Conservation (phyloP, 2,113 vertebrate genomes). For the Aphelocoma coerulescens region DNA sequence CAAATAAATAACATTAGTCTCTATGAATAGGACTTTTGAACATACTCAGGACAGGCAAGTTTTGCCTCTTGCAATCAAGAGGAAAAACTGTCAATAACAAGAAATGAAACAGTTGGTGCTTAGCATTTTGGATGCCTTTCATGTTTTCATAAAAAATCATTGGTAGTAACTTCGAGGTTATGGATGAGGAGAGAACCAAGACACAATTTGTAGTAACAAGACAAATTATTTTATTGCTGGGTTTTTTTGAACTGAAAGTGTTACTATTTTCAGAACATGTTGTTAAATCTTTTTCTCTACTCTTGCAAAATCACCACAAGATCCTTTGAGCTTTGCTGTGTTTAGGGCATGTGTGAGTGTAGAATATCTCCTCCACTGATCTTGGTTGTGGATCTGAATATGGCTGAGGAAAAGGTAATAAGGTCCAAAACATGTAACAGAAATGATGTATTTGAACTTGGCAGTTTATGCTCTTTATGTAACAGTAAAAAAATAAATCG, state of each 20-base stretch:
- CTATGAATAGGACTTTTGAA: not conserved
- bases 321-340: not conserved
- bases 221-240: not conserved
- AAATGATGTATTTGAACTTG: not conserved
- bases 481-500: not conserved
- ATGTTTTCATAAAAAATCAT: not conserved
- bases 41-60: not conserved
- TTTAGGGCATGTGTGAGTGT: accelerated
- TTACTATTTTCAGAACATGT: not conserved
- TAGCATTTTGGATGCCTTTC: not conserved
- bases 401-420: not conserved
- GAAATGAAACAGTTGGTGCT: not conserved
- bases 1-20: not conserved
- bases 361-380: not conserved
- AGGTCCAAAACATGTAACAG: not conserved
- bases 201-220: not conserved
- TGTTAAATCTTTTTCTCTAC: not conserved
- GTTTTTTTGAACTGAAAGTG: not conserved
- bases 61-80: not conserved
- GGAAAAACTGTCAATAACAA: not conserved
- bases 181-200: not conserved
- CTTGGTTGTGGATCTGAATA: not conserved
- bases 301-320: not conserved
- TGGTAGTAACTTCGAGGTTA: not conserved
- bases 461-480: not conserved